A percentile compares a stretch with the other conserved stretches of the same genome.
phyloP scores from a whole-genome alignment of 2,113 vertebrate species.

The Sapayoa aenigma region DNA sequence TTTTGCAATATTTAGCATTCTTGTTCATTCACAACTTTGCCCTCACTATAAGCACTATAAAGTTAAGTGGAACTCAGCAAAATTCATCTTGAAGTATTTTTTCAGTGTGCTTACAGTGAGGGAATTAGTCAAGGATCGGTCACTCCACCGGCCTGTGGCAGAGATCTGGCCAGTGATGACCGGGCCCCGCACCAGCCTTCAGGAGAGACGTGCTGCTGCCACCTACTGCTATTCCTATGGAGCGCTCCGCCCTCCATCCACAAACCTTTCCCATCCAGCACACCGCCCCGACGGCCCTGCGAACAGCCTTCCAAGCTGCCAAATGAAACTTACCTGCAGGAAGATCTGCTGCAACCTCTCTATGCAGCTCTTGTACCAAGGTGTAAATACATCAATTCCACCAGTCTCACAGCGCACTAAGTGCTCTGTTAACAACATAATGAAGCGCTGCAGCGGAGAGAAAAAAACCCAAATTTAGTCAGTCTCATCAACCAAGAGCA shows the following conservation, averaged over 20 bases:
- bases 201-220: not conserved
- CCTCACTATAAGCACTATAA: not conserved
- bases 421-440: constrained; percentile 97
- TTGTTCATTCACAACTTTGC: not conserved
- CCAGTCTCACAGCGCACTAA: constrained; percentile 93
- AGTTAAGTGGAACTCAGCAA: not conserved
- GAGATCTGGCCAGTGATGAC: rapidly evolving
- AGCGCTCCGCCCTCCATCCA: not conserved
- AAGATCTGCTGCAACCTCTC: constrained; percentile 96
- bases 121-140: not conserved
- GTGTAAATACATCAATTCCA: constrained; percentile 88
- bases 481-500: not conserved
- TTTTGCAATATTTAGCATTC: not conserved
- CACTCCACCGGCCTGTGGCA: not conserved
- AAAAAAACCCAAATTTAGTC: not conserved
- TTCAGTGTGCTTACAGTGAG: not conserved
- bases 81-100: not conserved
- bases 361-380: constrained; percentile 97
- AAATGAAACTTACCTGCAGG: constrained; percentile 79
- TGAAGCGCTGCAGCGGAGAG: constrained; percentile 84
- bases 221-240: not conserved
- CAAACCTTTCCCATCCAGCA: rapidly evolving
- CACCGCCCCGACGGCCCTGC: rapidly evolving
- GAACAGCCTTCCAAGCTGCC: not conserved
- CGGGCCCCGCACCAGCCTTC: not conserved